Evolutionary conservation across 2,797 vertebrate genomes (phyloP).

Genomic region (Eulemur coronatus): DNA sequence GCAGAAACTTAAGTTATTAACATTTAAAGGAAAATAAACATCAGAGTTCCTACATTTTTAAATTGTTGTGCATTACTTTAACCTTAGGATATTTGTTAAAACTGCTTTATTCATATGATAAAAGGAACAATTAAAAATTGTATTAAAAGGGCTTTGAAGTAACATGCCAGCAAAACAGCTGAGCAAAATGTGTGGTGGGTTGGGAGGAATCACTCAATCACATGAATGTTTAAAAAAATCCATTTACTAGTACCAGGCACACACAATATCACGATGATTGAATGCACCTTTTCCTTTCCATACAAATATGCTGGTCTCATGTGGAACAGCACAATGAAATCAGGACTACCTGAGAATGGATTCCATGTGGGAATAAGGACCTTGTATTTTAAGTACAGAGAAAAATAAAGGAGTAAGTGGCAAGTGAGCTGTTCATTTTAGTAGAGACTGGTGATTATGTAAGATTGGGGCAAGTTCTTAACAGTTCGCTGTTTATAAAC

Average conservation of each 20-base stretch:
- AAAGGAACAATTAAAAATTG: constrained; percentile 43
- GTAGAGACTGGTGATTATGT: not conserved
- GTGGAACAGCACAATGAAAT: constrained; percentile 35
- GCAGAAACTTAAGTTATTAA: constrained; percentile 39
- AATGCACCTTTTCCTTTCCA: constrained; percentile 12
- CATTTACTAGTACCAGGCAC: constrained; percentile 34
- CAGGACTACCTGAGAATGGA: constrained; percentile 15
- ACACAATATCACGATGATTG: constrained; percentile 45
- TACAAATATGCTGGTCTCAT: not conserved
- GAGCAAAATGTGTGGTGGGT: constrained; percentile 26
- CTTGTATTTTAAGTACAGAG: not conserved
- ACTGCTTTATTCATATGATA: constrained; percentile 18
- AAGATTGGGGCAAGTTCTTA: not conserved
- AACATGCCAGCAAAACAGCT: constrained; percentile 35
- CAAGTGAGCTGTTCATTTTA: not conserved
- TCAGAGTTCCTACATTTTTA: constrained; percentile 1
- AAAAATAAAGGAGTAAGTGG: not conserved
- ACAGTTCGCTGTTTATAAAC: not conserved
- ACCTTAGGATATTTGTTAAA: constrained; percentile 30
- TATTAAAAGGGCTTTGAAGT: constrained; percentile 50
- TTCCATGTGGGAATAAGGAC: constrained; percentile 4
- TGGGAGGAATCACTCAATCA: constrained; percentile 52
- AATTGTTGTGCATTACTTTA: not conserved
- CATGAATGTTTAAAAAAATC: constrained; percentile 46
- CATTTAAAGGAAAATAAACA: not conserved